Evolutionary conservation across 1,140 invertebrate genomes (phyloP).

Genomic region (Lysiphlebus fabarum): DNA sequence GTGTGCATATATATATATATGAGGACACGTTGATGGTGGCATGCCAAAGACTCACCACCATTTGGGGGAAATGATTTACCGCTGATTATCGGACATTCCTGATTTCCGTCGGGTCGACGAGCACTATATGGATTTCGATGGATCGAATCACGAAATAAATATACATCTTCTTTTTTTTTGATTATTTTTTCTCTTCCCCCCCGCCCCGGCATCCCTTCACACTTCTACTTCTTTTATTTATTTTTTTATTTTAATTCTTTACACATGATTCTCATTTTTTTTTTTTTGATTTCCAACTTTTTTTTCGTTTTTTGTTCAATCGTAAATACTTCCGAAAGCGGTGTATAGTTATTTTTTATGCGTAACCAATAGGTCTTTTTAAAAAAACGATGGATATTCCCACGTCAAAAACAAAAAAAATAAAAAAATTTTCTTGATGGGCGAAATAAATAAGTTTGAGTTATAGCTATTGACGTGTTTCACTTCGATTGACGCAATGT

Average conservation of each 20-base stretch:
- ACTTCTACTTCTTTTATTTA: too few species aligned
- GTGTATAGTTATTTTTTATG: slow-evolving; percentile 22
- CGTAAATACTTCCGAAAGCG: background rate
- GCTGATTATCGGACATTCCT: slow-evolving; percentile 48
- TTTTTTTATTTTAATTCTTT: too few species aligned
- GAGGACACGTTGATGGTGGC: slow-evolving; percentile 3
- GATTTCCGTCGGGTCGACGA: slow-evolving; percentile 35
- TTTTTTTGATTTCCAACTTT: too few species aligned
- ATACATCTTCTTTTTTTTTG: slow-evolving; percentile 18
- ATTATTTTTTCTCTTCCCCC: slow-evolving; percentile 18
- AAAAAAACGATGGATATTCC: slow-evolving; percentile 11
- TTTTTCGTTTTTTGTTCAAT: background rate
- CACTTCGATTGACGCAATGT: slow-evolving; percentile 7
- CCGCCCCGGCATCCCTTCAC: background rate
- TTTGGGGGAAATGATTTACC: slow-evolving; percentile 36
- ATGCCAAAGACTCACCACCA: slow-evolving; percentile 13
- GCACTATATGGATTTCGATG: slow-evolving; percentile 28
- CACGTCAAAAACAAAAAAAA: background rate
- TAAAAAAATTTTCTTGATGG: background rate
- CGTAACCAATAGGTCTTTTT: slow-evolving; percentile 12
- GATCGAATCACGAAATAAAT: slow-evolving; percentile 18
- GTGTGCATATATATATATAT: slow-evolving; percentile 8
- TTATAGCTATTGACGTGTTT: slow-evolving; percentile 12
- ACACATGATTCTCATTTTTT: too few species aligned
- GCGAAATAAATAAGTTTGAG: slow-evolving; percentile 18